Conservation (phyloP, 2,113 vertebrate genomes). For the Ageneiosus marmoratus region DNA sequence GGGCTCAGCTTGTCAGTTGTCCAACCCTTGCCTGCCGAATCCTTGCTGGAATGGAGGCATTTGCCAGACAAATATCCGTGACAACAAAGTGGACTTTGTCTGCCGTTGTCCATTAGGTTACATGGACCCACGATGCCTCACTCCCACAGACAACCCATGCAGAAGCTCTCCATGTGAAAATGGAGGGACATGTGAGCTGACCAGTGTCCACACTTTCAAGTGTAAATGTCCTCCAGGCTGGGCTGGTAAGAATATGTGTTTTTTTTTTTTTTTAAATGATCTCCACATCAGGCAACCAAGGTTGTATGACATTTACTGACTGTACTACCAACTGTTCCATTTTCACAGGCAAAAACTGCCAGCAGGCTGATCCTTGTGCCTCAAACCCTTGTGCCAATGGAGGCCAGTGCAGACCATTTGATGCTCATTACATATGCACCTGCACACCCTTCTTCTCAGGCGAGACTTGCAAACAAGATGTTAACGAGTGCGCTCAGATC, state of each 20-base stretch:
- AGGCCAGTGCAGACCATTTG: constrained; percentile 83
- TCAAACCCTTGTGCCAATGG: constrained; percentile 93
- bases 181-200: constrained; percentile 85
- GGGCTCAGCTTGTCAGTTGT: constrained; percentile 83
- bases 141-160: constrained; percentile 77
- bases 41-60: constrained; percentile 83
- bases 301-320: not conserved
- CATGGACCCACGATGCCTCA: constrained; percentile 81
- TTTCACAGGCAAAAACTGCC: constrained; percentile 83
- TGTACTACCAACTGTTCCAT: not conserved
- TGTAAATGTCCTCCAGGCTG: constrained; percentile 90
- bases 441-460: constrained; percentile 85
- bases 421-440: constrained; percentile 80
- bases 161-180: constrained; percentile 84
- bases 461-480: constrained; percentile 86
- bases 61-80: constrained; percentile 68
- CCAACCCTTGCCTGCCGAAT: constrained; percentile 79
- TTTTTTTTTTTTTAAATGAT: not conserved
- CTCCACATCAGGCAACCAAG: not conserved
- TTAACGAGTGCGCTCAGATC: constrained; percentile 82
- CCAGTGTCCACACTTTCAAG: constrained; percentile 78
- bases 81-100: constrained; percentile 69
- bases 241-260: constrained; percentile 79
- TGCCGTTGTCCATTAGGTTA: constrained; percentile 84
- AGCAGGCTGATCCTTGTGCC: constrained; percentile 89